Base-by-base conservation (phyloP, 2,888 invertebrate species). In the Lycocerus yunnanus region DNA sequence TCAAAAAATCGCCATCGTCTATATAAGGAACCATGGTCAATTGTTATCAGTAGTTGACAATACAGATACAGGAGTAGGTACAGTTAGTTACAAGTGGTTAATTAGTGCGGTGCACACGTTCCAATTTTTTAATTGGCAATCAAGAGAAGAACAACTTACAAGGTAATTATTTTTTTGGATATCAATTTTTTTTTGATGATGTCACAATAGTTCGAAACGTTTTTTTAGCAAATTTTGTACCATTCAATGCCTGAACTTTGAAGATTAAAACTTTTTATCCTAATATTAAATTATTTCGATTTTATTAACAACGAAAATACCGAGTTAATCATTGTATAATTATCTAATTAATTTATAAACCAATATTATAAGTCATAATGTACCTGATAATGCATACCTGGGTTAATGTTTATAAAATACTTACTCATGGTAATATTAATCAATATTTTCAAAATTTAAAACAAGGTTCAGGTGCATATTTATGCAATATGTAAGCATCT, bases 11-110 rank as follows among this genome's bases (percentile, higher is more conserved):
- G 72, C 43, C 76, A 75, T 68, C 75, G 73, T 58, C 71, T 69
- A 79, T 78, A 79, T 75, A 80, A 78, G 78, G 71, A 58, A 60
- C 58, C 63, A 59, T 65, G 58, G 20, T 65, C 68, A 66, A 74
- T 58, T 66, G 59, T 72, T 73, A 71, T 73, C 73, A 76, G 18
- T 67, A 76, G 73, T 77, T 69, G 24, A n/a, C 43, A 43, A n/a
- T 43, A 43, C n/a, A n/a, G 1, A 43, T 43, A n/a, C 43, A n/a
- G 43, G 43, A n/a, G n/a, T 2, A 18, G 18, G 18, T 43, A n/a
- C 43, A n/a, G 43, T 43, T 43, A 43, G 43, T 43, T 8, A 2
- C 43, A n/a, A 43, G 43, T 43, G 43, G n/a, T 43, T 43, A n/a
- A n/a, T 43, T 43, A 43, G 43, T 43, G n/a, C 43, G 3, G 43